Evolutionary conservation across 2,888 invertebrate species (phyloP), one percentile per base, ranked within the genome.

Genomic region (Itoplectis maculator): DNA sequence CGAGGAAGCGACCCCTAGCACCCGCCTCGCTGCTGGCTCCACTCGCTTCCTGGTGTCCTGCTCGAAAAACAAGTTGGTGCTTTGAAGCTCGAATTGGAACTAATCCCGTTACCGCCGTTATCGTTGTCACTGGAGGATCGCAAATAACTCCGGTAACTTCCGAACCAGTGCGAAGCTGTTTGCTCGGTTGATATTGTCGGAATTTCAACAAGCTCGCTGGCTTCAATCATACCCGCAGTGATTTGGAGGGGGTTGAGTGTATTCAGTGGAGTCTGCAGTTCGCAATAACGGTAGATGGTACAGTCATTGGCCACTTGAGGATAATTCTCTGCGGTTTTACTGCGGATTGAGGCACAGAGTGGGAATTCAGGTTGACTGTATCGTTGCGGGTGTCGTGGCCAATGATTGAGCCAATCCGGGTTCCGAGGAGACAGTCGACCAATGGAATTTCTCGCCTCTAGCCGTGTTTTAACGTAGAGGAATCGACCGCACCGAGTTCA

Each of bases 41-140:
- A 54, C 54, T 11, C 7, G 0, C 4, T 35, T 73, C 82, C 86
- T 92, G 86, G 45, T 87, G 79, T 81, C 92, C 91, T 92, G 89
- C 68, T 90, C 85, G 84, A 86, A 89, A 91, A 90, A 87, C 89
- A 89, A 89, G 90, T 85, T 84, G 73, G 84, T 87, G 89, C 91
- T 91, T 91, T 91, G 91, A 91, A 91, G 90, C 90, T 91, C 89
- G 85, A 90, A 89, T 90, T 87, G 86, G 86, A 88, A 88, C 88
- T 90, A 91, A 91, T 90, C 89, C 89, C 89, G 89, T 89, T 89
- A 90, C 84, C 86, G 70, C 66, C n/a, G n/a, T n/a, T n/a, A 49
- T 37, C 61, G 13, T 37, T 40, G 42, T 65, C 65, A 42, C 65
- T 65, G 23, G 5, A 45, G 4, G 23, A 65, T 45, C 20, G 45